Evolutionary conservation across 1,140 invertebrate genomes (phyloP), one percentile per base, ranked within the genome.

Genomic region (Druon quercuslanigerum): DNA sequence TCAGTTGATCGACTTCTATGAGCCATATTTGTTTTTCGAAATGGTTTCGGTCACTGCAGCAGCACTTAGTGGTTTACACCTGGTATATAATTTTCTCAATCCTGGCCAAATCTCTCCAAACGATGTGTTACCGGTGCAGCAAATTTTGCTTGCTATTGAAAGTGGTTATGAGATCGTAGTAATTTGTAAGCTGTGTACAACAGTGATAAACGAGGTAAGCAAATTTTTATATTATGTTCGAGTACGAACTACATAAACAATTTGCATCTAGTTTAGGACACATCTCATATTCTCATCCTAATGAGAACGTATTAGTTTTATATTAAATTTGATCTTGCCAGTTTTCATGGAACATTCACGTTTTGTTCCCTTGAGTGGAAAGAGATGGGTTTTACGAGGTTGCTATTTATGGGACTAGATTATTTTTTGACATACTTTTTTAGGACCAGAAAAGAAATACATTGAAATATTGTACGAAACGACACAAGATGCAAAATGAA

Each of bases 1-100:
- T 66, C 60, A 66, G 60, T 20, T 66, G 33, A 66, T 66, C 9
- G 60, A 66, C 12, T 14, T 66, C 33, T 66, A 66, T 66, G 60
- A 66, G 6, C 40, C 60, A 7, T 66, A 66, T 40, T 66, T 66
- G 5, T 14, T 66, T 6, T 66, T 66, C 14, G 60, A 66, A 40
- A 66, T 66, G 25, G 9, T 66, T 66, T 66, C 60, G 5, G 20
- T 40, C 6, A 66, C 25, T 46, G 60, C 60, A 9, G 60, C 20
- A 25, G n/a, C 25, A 14, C 60, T 66, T n/a, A 33, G 60, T 12
- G 16, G 60, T 25, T 66, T 66, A 33, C 40, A 66, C n/a, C 6
- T 40, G 1, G 14, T 40, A 3, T 66, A 46, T n/a, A n/a, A 16
- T 8, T 66, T 40, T 40, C 33, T 66, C 9, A n/a, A 20, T 7